phyloP scores from a whole-genome alignment of 2,113 vertebrate species.

The Coracopsis vasa region DNA sequence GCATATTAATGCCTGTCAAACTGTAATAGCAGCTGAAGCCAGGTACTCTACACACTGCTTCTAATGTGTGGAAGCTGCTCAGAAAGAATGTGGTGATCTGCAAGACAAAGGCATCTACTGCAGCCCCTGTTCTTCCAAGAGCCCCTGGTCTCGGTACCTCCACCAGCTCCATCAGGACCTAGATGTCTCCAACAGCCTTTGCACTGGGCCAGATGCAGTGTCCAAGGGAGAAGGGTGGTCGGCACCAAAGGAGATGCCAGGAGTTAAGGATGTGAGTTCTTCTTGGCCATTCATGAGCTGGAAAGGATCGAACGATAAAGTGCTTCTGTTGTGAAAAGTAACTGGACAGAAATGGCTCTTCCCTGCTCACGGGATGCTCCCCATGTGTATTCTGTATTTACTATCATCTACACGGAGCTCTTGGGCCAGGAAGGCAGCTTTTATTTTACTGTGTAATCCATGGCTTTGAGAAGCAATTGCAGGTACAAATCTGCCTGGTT shows the following conservation, averaged over 20 bases:
- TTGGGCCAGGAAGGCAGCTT: neutral
- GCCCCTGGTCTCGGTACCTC: neutral
- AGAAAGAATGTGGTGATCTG: neutral
- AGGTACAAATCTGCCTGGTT: neutral
- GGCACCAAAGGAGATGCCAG: neutral
- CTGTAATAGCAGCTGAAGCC: neutral
- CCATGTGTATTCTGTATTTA: neutral
- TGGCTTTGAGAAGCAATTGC: neutral
- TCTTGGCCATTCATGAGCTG: neutral
- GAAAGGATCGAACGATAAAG: neutral
- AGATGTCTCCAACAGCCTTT: neutral
- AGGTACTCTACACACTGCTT: neutral
- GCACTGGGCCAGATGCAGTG: neutral
- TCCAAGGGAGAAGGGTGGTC: neutral
- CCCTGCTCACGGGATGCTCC: neutral
- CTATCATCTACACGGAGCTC: neutral
- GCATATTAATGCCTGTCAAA: neutral
- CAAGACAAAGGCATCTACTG: neutral
- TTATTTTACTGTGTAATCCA: neutral
- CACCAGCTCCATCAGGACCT: fast-evolving
- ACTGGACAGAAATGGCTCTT: neutral
- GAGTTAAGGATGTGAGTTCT: neutral
- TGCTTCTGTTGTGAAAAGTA: neutral
- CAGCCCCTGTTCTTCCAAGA: neutral
- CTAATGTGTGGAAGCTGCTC: neutral